Evolutionary conservation across 2,797 vertebrate genomes (phyloP), one percentile per base, ranked within the genome.

Genomic region (Tiaroga cobitis): DNA sequence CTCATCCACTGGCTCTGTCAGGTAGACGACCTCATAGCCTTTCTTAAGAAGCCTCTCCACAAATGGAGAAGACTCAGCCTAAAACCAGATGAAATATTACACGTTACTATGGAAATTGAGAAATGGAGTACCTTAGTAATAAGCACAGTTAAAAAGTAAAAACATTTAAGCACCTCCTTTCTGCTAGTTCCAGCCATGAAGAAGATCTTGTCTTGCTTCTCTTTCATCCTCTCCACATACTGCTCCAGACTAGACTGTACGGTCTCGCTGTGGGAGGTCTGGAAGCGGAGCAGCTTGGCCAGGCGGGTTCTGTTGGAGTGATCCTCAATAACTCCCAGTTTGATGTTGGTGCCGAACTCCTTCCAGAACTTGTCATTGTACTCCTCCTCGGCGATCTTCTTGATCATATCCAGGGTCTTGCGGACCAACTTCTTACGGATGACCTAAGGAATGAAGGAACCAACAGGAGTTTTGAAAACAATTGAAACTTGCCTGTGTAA

Each of bases 341-440:
- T 99, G 81, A 99, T 95, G 88, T 99, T 99, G 61, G 98, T 99
- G 84, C 98, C 98, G 88, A 99, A 99, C 94, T 99, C 98, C 90
- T 99, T 99, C 98, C 98, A 99, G 91, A 99, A 99, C 16, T 97
- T 98, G 0, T 99, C 97, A 0, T 98, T 97, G 92, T 99, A 99
- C 37, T 97, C 96, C 81, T 99, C 98, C 89, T 98, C 98, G 3
- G 98, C 97, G 11, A 99, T 99, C 92, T 99, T 99, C 95, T 99
- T 99, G 90, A 99, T 99, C 98, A 99, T 99, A 89, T 99, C 98
- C 90, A 99, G 93, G 84, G 98, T 98, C 93, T 99, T 99, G 79
- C 98, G 97, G 49, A 99, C 97, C 88, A 99, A 95, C 91, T 99
- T 99, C 94, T 99, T 99, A 87, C 98, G 97, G 82, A 99, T 99